A percentile compares a stretch with the other conserved stretches of the same genome.
phyloP scores from a whole-genome alignment of 53 echinoderm and acorn worm species.

The Patiria pectinifera region DNA sequence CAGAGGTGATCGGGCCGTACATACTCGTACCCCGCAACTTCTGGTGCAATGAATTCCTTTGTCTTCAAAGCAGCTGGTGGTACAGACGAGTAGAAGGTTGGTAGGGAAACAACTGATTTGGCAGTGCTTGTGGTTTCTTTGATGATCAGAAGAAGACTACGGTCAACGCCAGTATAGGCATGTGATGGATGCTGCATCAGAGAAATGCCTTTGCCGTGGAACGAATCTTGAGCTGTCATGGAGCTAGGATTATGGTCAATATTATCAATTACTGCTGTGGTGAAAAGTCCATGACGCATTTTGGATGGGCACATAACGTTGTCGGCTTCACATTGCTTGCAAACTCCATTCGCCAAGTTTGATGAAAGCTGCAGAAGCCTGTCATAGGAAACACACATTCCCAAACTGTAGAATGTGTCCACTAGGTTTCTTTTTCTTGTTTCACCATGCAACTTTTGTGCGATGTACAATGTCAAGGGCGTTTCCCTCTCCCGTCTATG shows the following conservation, averaged over 20 bases:
- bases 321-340: not conserved
- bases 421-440: too few relatives aligned
- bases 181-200: slow-evolving; percentile 31
- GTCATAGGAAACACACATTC: too few relatives aligned
- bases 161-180: too few relatives aligned
- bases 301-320: slow-evolving; percentile 52
- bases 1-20: too few relatives aligned
- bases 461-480: too few relatives aligned
- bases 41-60: slow-evolving; percentile 45
- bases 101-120: not conserved
- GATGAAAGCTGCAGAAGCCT: too few relatives aligned
- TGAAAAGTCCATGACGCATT: slow-evolving; percentile 37
- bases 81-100: slow-evolving; percentile 36
- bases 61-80: slow-evolving; percentile 38
- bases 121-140: slow-evolving; percentile 5
- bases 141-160: slow-evolving; percentile 1
- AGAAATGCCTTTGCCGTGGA: slow-evolving; percentile 66
- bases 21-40: not conserved
- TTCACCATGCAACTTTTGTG: too few relatives aligned
- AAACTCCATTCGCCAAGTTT: too few relatives aligned
- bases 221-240: slow-evolving; percentile 46
- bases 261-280: slow-evolving; percentile 54
- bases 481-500: too few relatives aligned
- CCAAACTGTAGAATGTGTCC: too few relatives aligned
- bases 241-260: slow-evolving; percentile 67